Percentiles rank a stretch among this genome's conserved stretches.
These are phyloP conservation scores for Athalia rosae DNA, from an alignment of 2,888 invertebrate genomes.

Conservation along the genomic window DNA sequence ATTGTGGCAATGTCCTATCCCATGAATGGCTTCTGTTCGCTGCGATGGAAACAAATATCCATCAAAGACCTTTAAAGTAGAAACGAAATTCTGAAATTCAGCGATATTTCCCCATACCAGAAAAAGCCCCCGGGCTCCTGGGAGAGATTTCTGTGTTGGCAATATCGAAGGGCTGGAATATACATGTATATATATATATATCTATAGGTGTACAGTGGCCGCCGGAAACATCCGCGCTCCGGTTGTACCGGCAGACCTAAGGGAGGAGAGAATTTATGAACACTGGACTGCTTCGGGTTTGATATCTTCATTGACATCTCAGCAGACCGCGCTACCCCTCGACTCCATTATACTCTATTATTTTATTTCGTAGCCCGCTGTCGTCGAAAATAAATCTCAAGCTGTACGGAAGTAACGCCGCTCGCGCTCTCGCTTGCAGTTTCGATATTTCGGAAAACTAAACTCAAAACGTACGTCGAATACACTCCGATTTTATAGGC, in stretches of 20 bases:
- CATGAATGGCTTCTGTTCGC: conserved; percentile 10
- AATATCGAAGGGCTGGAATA: conserved; percentile 51
- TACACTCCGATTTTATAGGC: neutral
- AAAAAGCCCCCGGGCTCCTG: conserved; percentile 36
- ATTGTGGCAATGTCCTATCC: conserved; percentile 13
- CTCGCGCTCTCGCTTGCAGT: conserved; percentile 40
- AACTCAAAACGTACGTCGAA: conserved; percentile 5
- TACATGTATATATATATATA: neutral
- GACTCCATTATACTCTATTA: conserved; percentile 25
- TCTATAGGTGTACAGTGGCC: no score
- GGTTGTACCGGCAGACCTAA: conserved; percentile 11
- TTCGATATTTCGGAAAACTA: neutral
- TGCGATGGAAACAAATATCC: conserved; percentile 49
- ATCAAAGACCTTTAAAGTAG: conserved; percentile 44
- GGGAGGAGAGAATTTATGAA: conserved; percentile 56
- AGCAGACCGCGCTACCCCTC: conserved; percentile 46
- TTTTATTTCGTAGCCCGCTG: conserved; percentile 47
- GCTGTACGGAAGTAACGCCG: neutral
- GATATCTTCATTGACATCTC: conserved; percentile 61
- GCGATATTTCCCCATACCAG: conserved; percentile 51
- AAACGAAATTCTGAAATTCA: conserved; percentile 56
- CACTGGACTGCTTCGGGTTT: conserved; percentile 57
- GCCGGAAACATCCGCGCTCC: conserved; percentile 48
- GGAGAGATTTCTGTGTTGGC: conserved; percentile 48
- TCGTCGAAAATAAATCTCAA: conserved; percentile 48